Evolutionary conservation across 2,888 invertebrate species (phyloP), one percentile per base, ranked within the genome.

Genomic region (Oligia fasciuncula): DNA sequence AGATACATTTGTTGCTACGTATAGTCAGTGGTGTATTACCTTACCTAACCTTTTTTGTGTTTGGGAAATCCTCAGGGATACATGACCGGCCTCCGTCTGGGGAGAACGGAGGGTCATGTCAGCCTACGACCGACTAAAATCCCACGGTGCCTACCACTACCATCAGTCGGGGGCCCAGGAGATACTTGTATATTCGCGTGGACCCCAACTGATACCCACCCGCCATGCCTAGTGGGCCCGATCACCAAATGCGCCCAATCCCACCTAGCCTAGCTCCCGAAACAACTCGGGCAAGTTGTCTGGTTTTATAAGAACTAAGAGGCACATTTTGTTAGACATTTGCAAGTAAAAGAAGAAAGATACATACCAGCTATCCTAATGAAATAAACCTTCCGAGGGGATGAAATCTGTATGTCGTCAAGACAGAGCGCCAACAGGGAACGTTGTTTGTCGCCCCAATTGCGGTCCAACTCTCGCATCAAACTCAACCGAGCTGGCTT

Each of bases 331-430:
- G 23, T n/a, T 70, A 17, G n/a, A 35, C 51, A 13, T 14, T 23
- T 54, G 11, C 19, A 17, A 40, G n/a, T 71, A 57, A 40, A 57
- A 40, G 11, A 19, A 57, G n/a, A 43, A 74, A 62, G 1, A 60
- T n/a, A 87, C 90, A 57, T 89, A 96, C 97, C 96, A 80, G 95
- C 96, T 84, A 97, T 95, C 81, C 94, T 93, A 74, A 97, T 96
- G 83, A 97, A 97, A 89, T 97, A 95, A 23, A 97, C 95, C 90
- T 96, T 96, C 65, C 96, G 91, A 23, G 97, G 96, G 1, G 96
- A 94, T 23, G 95, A 94, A 87, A 97, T 96, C 84, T 96, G 96
- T 88, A 97, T 96, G 83, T 97, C 96, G 4, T 94, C 93, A 14
- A 92, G 91, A 9, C 92, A 90, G 2, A 97, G 91, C 2, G 94